These are phyloP conservation scores for Heliothis peltigera DNA, from an alignment of 2,888 invertebrate genomes.

Conservation along the genomic window DNA sequence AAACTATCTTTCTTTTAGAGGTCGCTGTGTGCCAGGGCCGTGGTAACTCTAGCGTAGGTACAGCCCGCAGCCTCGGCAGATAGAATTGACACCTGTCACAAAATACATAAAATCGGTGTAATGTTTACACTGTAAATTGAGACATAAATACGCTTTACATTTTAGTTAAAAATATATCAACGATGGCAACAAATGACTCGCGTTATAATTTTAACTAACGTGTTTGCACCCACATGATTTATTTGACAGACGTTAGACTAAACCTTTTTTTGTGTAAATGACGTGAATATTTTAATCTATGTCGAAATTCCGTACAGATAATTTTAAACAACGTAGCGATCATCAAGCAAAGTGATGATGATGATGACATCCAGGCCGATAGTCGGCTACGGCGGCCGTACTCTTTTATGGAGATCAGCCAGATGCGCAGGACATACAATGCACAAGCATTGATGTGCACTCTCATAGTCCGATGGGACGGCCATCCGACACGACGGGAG, in stretches of 20 bases:
- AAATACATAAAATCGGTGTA: not conserved
- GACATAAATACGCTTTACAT: not conserved
- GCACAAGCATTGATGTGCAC: too few relatives aligned
- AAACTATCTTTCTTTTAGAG: too few relatives aligned
- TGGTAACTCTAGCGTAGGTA: too few relatives aligned
- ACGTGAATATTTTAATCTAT: constrained; percentile 28
- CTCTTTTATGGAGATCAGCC: too few relatives aligned
- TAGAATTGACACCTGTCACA: not conserved
- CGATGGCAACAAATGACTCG: constrained; percentile 18
- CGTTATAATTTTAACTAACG: constrained; percentile 23
- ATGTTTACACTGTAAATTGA: not conserved
- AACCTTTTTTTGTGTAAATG: constrained; percentile 34
- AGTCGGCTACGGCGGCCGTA: too few relatives aligned
- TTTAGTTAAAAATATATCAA: not conserved
- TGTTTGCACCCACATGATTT: constrained; percentile 29
- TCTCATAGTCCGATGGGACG: too few relatives aligned
- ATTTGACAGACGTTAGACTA: constrained; percentile 40
- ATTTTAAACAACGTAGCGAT: not conserved
- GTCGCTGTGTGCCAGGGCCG: too few relatives aligned
- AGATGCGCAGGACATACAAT: too few relatives aligned
- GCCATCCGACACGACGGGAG: too few relatives aligned
- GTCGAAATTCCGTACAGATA: not conserved
- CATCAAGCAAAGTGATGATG: too few relatives aligned
- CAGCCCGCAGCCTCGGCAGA: too few relatives aligned
- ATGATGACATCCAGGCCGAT: too few relatives aligned